Evolutionary conservation across 2,888 invertebrate genomes (phyloP), one percentile per base, ranked within the genome.

Genomic region (Eurytoma californica): DNA sequence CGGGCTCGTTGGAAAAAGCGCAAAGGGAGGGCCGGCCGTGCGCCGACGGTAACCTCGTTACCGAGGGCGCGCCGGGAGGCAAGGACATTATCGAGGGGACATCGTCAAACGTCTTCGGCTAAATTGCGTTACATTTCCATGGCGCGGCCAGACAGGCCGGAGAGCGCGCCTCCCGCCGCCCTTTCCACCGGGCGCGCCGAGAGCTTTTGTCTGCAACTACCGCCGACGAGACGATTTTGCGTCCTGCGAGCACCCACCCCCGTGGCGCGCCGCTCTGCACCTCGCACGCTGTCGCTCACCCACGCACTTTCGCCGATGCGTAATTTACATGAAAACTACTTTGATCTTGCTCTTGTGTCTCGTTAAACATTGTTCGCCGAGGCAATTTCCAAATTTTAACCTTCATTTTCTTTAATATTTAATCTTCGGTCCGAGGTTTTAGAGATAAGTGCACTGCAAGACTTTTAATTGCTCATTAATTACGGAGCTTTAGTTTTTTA

Each of bases 111-210:
- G 85, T 85, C 83, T 83, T 82, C 84, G 85, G 82, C 82, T 83
- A 84, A 85, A 85, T 87, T 87, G 83, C 85, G 82, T 84, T 84
- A 85, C 77, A 85, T 86, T 86, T 87, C 85, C 86, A 86, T 84
- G 86, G 85, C 84, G 84, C 85, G 84, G 39, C 39, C 84, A 83
- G 86, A 83, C 81, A 76, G 83, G 81, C 12, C 39, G 39, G 60
- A 47, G 14, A 24, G 28, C 7, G n/a, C 68, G 58, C 16, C 30
- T 39, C n/a, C n/a, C 51, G n/a, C 5, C 51, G 51, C 14, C 5
- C 51, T 24, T 4, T 0, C 82, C 80, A 82, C 79, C 24, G 24
- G 24, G 24, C 24, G 24, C 24, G n/a, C 24, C 61, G 81, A 82
- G 82, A 83, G 83, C 77, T 85, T 86, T 86, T 86, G 86, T 85